Conservation (phyloP, 2,797 vertebrate genomes). For the Discoglossus pictus region DNA sequence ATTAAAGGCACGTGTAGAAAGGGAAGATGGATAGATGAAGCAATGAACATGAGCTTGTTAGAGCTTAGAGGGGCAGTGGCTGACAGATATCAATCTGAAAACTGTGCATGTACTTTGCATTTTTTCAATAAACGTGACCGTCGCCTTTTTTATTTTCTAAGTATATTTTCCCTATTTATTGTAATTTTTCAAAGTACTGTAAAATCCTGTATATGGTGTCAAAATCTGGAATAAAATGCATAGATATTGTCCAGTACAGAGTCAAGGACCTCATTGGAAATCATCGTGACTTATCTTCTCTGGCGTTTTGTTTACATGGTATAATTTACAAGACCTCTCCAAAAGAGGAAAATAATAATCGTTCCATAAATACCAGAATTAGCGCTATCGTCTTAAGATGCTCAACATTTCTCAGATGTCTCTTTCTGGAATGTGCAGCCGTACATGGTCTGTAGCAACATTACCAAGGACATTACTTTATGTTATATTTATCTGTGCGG, state of each 20-base stretch:
- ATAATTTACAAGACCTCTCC: slow-evolving; percentile 17
- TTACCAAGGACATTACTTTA: neutral
- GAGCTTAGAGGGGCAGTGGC: too few species aligned
- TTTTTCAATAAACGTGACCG: too few species aligned
- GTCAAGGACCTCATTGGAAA: neutral
- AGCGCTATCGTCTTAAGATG: slow-evolving; percentile 6
- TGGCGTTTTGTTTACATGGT: slow-evolving; percentile 9
- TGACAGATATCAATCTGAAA: too few species aligned
- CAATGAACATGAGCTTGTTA: too few species aligned
- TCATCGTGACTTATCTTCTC: slow-evolving; percentile 4
- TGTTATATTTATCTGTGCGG: neutral
- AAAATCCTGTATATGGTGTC: too few species aligned
- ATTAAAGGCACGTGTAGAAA: too few species aligned
- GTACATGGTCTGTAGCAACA: slow-evolving; percentile 13
- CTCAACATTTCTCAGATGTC: slow-evolving; percentile 9
- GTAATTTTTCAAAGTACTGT: too few species aligned
- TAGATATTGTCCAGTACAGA: slow-evolving; percentile 5
- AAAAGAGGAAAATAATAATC: slow-evolving; percentile 1
- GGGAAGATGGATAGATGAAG: too few species aligned
- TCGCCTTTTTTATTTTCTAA: too few species aligned
- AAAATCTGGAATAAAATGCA: slow-evolving; percentile 24
- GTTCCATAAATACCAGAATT: slow-evolving; percentile 27
- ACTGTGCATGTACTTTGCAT: too few species aligned
- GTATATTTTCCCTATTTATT: too few species aligned
- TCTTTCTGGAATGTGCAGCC: slow-evolving; percentile 11